phyloP scores from a whole-genome alignment of 2,888 invertebrate genomes.

The Troides oblongomaculatus region DNA sequence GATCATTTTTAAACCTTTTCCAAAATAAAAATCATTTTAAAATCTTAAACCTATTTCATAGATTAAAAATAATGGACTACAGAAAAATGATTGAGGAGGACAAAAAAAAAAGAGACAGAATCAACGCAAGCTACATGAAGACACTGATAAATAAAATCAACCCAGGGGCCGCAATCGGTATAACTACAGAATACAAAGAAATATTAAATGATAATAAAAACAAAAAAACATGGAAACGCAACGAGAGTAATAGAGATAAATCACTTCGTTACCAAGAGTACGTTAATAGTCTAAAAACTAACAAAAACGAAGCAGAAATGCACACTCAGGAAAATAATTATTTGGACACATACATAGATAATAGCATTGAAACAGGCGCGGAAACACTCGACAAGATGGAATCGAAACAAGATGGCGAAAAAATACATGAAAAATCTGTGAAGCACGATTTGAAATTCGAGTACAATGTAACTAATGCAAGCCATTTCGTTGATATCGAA shows the following conservation, averaged over 20 bases:
- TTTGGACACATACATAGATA: background rate
- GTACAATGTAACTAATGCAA: background rate
- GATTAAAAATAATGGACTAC: slow-evolving; percentile 45
- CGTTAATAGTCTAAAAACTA: background rate
- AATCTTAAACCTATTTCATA: slow-evolving; percentile 28
- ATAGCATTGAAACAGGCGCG: background rate
- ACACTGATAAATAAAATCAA: background rate
- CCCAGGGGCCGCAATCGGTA: background rate
- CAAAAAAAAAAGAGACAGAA: background rate
- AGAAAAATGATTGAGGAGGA: slow-evolving; percentile 32
- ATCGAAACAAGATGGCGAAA: background rate
- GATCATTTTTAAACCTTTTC: too few species aligned
- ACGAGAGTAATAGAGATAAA: background rate
- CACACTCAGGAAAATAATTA: background rate
- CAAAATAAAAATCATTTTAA: too few species aligned
- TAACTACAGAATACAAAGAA: background rate
- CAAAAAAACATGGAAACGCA: background rate
- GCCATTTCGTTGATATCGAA: background rate
- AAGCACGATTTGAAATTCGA: background rate
- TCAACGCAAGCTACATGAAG: slow-evolving; percentile 4
- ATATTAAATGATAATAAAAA: background rate
- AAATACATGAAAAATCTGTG: too few species aligned
- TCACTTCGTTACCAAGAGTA: slow-evolving; percentile 1
- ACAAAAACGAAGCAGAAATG: background rate
- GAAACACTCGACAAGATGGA: background rate